Evolutionary conservation across 2,797 vertebrate genomes (phyloP).

Genomic region (Botia kubotai): DNA sequence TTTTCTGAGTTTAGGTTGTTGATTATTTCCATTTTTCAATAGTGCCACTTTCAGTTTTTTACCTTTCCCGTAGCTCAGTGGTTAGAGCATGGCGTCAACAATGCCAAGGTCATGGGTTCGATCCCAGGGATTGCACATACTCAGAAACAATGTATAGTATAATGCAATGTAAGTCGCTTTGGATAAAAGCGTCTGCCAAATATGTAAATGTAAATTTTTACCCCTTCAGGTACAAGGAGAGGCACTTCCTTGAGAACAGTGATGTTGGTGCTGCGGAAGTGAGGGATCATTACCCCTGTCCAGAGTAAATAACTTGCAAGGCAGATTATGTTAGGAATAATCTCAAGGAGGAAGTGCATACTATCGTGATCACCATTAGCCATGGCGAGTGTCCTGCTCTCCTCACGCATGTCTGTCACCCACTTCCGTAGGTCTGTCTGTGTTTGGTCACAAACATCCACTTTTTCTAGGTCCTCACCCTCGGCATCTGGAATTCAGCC

Average conservation of each 20-base stretch:
- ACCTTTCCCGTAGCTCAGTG: neutral
- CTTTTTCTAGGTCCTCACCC: neutral
- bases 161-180: too few species aligned
- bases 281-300: slow-evolving; percentile 39
- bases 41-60: slow-evolving; percentile 20
- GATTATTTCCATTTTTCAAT: slow-evolving; percentile 38
- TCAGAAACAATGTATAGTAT: too few species aligned
- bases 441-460: neutral
- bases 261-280: slow-evolving; percentile 28
- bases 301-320: slow-evolving; percentile 45
- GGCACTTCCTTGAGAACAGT: slow-evolving; percentile 15
- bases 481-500: neutral
- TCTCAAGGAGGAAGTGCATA: slow-evolving; percentile 50
- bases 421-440: slow-evolving; percentile 21
- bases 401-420: slow-evolving; percentile 44
- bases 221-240: slow-evolving; percentile 4
- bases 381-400: slow-evolving; percentile 31
- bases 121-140: too few species aligned
- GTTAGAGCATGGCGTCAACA: too few species aligned
- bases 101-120: too few species aligned
- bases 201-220: too few species aligned
- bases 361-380: slow-evolving; percentile 42
- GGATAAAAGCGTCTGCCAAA: too few species aligned
- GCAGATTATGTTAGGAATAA: slow-evolving; percentile 46
- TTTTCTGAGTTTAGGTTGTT: slow-evolving; percentile 31